Evolutionary conservation across 2,113 vertebrate species (phyloP).

Genomic region (Ploceus nigricollis): DNA sequence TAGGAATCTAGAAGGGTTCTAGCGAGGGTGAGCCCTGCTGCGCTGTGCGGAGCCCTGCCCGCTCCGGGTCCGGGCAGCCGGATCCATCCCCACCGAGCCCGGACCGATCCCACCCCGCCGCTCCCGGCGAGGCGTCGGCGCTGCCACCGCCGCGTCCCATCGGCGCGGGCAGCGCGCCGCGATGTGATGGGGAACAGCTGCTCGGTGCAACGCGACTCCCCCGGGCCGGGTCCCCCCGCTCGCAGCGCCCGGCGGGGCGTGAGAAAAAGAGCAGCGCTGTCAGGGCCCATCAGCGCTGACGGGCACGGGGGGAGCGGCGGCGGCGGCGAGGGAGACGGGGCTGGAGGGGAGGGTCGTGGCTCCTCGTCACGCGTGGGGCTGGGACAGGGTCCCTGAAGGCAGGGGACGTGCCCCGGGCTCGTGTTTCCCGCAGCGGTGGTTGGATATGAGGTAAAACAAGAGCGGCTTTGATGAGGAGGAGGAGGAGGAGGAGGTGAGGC

Average conservation of each 20-base stretch:
- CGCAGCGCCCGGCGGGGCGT: conserved; percentile 44
- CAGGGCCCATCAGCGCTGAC: conserved; percentile 75
- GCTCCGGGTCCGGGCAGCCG: rapidly evolving
- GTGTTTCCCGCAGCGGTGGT: rapidly evolving
- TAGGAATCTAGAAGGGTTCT: no score
- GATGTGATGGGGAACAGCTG: conserved; percentile 56
- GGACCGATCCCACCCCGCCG: background rate
- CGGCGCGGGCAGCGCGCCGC: background rate
- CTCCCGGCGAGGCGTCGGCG: background rate
- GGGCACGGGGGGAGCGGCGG: background rate
- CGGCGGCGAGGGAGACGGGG: rapidly evolving
- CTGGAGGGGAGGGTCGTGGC: rapidly evolving
- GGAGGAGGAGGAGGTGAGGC: background rate
- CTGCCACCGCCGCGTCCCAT: background rate
- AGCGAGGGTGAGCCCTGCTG: rapidly evolving
- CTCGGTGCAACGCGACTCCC: background rate
- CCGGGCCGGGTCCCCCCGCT: background rate
- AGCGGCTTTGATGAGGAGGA: background rate
- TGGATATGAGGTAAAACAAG: rapidly evolving
- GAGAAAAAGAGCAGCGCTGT: conserved; percentile 82
- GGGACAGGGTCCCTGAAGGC: background rate
- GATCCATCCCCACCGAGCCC: no score
- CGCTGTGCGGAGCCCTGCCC: rapidly evolving
- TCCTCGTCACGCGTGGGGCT: rapidly evolving
- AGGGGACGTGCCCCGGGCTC: rapidly evolving